These are phyloP conservation scores for Chaetorhynchus papuensis DNA, from an alignment of 2,113 vertebrate species.

Conservation along the genomic window DNA sequence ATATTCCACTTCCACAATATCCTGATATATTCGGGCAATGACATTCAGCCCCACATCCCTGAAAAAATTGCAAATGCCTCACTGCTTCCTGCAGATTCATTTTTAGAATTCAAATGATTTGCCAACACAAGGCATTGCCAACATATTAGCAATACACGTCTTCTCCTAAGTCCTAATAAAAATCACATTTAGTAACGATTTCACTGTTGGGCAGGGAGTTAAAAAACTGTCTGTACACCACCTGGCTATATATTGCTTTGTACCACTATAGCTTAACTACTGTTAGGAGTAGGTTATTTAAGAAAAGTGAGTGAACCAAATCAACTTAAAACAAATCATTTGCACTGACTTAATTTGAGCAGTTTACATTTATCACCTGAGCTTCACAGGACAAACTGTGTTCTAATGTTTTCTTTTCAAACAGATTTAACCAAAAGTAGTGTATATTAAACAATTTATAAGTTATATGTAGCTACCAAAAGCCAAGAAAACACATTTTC, in stretches of 20 bases:
- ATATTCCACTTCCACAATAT: not conserved
- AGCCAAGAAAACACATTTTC: not conserved
- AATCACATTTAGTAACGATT: not conserved
- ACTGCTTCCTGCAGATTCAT: slow-evolving; percentile 17
- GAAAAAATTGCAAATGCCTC: not conserved
- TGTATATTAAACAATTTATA: not conserved
- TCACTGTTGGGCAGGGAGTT: not conserved
- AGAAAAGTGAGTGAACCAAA: not conserved
- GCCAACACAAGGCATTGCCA: not conserved
- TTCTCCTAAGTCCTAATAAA: not conserved
- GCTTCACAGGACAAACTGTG: not conserved
- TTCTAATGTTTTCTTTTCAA: not conserved
- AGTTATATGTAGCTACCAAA: not conserved
- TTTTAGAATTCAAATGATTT: slow-evolving; percentile 1
- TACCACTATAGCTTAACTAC: not conserved
- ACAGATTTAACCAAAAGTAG: not conserved
- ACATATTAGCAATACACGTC: not conserved
- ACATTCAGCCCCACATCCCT: not conserved
- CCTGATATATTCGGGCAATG: not conserved
- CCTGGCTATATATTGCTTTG: not conserved
- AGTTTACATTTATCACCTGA: not conserved
- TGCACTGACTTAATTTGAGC: not conserved
- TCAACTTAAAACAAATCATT: not conserved
- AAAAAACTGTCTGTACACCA: not conserved
- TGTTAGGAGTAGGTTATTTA: not conserved